Evolutionary conservation across 2,113 vertebrate genomes (phyloP), one percentile per base, ranked within the genome.

Genomic region (Emydocephalus ijimae): DNA sequence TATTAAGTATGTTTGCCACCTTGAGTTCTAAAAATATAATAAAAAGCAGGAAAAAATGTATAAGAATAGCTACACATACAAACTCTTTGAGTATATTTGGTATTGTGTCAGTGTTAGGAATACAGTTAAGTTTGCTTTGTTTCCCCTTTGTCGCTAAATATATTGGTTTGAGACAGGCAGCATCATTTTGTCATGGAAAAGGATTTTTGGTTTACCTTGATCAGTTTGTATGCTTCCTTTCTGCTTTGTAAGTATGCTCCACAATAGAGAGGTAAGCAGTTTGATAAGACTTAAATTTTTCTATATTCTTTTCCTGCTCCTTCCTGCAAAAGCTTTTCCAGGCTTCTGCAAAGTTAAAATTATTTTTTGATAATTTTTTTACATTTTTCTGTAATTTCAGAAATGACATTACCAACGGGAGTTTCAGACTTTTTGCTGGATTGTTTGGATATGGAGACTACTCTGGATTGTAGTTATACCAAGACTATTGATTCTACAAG

Each of bases 371-470:
- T 50, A 0, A 0, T 57, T 34, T 95, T 93, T 34, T 95, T 93
- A 92, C 48, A 85, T 89, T 92, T 69, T 95, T 43, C 55, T 95
- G 93, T 94, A 96, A 96, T 95, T 97, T 23, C 91, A 95, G 98
- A 95, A 94, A 93, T 96, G 94, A 97, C 95, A 93, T 95, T 97
- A 90, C 97, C 97, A 34, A 96, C 96, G 45, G 97, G 97, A 54
- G 96, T 97, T 93, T 98, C 98, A 64, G 96, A 96, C 59, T 98
- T 96, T 94, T 93, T 98, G 61, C 89, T 97, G 11, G 96, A 97
- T 12, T 97, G 93, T 93, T 97, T 98, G 95, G 92, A 96, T 92
- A 91, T 89, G 89, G 97, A 97, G 64, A 97, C 96, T 48, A 93
- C 91, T 52, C 89, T 81, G 93, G 88, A 91, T 50, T 85, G 0